Base-by-base conservation (phyloP, 2,888 invertebrate species). In the Trichopria drosophilae region DNA sequence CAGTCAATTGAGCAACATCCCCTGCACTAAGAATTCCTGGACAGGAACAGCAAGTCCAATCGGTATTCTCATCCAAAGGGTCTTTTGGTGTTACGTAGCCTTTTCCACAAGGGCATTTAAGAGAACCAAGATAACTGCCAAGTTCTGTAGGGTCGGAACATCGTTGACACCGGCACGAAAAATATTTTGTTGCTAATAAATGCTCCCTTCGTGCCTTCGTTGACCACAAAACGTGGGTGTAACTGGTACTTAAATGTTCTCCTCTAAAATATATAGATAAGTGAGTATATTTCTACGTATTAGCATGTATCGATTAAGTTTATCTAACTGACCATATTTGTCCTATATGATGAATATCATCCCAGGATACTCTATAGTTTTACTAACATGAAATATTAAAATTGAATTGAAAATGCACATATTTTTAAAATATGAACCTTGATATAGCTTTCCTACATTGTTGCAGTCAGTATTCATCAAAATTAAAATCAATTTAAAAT, bases 201-300 rank as follows among this genome's bases (percentile, higher is more conserved):
- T 92, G 91, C 59, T 88, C 87, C 53, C 88, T 81, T 58, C 93
- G 81, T 26, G 86, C 84, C 69, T 86, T 85, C 0, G 92, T 92
- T 1, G 90, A 88, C 93, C 93, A 93, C 52, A 93, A 75, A 7
- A 90, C 88, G 67, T 93, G 91, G 4, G 91, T 90, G 64, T 93
- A 93, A 82, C 88, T 90, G 1, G 92, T 92, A 6, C 84, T 83
- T 23, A 93, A 80, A 67, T 90, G 87, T 29, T 85, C 82, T 0
- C 86, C 89, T 71, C 81, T 80, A 45, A 55, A 65, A 63, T 47
- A 7, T n/a, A 7, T 28, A 28, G 29, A 28, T n/a, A n/a, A n/a
- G n/a, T n/a, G n/a, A n/a, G n/a, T n/a, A n/a, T n/a, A n/a, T n/a
- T n/a, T n/a, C n/a, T n/a, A n/a, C n/a, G n/a, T n/a, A n/a, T n/a